Evolutionary conservation across 1,140 invertebrate species (phyloP).

Genomic region (Globodera ellingtonae): DNA sequence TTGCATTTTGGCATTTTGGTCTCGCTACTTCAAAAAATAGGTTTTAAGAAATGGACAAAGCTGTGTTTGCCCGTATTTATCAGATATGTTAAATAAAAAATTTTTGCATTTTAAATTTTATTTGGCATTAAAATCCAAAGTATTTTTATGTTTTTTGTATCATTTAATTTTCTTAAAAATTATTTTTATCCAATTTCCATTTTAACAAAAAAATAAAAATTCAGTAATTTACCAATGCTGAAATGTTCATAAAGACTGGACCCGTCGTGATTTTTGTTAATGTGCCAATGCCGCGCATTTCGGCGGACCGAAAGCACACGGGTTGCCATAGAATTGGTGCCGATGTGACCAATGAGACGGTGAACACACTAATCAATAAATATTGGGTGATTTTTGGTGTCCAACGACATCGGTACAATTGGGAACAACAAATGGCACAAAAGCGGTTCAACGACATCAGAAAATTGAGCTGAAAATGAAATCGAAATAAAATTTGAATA

Average conservation of each 20-base stretch:
- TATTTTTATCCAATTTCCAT: neutral
- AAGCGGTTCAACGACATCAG: slow-evolving; percentile 22
- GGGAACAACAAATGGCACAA: slow-evolving; percentile 20
- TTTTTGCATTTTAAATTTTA: neutral
- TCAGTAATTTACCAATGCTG: neutral
- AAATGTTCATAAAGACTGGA: slow-evolving; percentile 12
- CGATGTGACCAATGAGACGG: neutral
- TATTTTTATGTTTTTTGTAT: neutral
- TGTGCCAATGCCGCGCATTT: neutral
- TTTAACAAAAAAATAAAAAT: neutral
- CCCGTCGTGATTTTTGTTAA: neutral
- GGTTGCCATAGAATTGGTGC: slow-evolving; percentile 20
- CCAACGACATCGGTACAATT: neutral
- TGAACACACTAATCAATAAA: neutral
- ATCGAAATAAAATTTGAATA: neutral
- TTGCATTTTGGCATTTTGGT: too few species aligned
- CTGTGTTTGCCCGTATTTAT: too few species aligned
- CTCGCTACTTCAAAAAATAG: neutral
- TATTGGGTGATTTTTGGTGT: neutral
- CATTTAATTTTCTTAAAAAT: neutral
- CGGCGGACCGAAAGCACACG: slow-evolving; percentile 21
- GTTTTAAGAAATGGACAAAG: neutral
- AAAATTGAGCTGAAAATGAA: slow-evolving; percentile 14
- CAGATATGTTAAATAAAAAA: neutral
- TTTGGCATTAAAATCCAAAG: neutral